These are phyloP conservation scores for Pluvianellus socialis DNA, from an alignment of 2,113 vertebrate genomes.

Conservation along the genomic window DNA sequence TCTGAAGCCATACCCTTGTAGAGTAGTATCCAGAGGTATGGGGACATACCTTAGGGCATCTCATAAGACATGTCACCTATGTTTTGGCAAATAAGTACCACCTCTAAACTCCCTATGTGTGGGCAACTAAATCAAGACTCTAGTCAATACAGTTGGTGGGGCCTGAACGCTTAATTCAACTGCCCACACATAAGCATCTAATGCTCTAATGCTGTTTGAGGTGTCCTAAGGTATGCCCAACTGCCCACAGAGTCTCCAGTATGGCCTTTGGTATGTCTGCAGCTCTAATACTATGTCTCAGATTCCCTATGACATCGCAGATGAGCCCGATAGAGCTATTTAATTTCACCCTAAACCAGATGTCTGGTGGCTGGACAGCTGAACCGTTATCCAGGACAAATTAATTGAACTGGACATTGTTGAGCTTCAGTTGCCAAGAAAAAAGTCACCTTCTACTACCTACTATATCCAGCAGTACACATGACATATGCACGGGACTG, in stretches of 20 bases:
- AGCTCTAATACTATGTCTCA: background rate
- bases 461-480: background rate
- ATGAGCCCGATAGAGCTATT: background rate
- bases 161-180: background rate
- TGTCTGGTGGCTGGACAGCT: background rate
- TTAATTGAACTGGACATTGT: background rate
- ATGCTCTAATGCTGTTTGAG: background rate
- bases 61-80: background rate
- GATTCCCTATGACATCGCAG: accelerated
- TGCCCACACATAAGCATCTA: background rate
- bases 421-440: background rate
- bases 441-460: background rate
- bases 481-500: background rate
- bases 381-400: background rate
- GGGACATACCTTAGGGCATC: background rate
- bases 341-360: background rate
- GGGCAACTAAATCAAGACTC: background rate
- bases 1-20: background rate
- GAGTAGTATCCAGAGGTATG: background rate
- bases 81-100: background rate
- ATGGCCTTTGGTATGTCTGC: background rate
- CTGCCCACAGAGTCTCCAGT: background rate
- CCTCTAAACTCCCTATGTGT: background rate
- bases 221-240: background rate
- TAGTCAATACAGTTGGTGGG: background rate